Conservation (phyloP, 2,113 vertebrate species). For the Gobio gobio region DNA sequence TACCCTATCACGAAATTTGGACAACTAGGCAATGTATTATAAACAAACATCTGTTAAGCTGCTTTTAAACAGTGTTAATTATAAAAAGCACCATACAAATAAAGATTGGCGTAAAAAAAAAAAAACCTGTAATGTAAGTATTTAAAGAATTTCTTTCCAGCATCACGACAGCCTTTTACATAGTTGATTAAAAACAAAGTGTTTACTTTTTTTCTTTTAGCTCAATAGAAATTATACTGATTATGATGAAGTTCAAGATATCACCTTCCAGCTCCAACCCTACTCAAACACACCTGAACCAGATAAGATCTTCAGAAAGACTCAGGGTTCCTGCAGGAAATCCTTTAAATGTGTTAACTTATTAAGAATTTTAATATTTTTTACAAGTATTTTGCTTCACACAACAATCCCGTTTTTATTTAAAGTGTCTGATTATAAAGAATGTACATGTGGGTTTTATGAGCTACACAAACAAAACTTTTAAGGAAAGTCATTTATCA, state of each 20-base stretch:
- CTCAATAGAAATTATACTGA: too few species aligned
- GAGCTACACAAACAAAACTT: constrained; percentile 8
- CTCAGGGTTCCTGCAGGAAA: too few species aligned
- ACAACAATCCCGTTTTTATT: constrained; percentile 33
- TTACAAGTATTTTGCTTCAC: background rate
- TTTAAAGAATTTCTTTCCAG: too few species aligned
- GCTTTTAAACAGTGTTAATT: background rate
- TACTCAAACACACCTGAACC: background rate
- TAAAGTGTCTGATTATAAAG: constrained; percentile 27
- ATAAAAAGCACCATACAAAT: background rate
- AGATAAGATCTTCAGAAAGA: background rate
- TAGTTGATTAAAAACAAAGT: background rate
- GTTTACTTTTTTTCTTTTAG: background rate
- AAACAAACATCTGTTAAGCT: background rate
- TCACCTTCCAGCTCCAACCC: background rate
- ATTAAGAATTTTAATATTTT: background rate
- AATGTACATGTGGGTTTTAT: constrained; percentile 3
- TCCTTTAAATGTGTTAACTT: background rate
- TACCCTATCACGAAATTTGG: background rate
- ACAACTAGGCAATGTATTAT: background rate
- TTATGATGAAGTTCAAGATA: background rate
- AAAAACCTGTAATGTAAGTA: too few species aligned
- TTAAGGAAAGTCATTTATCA: background rate
- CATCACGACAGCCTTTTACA: background rate
- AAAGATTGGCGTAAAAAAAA: background rate